Evolutionary conservation across 2,888 invertebrate species (phyloP), one percentile per base, ranked within the genome.

Genomic region (Andrena praecox): DNA sequence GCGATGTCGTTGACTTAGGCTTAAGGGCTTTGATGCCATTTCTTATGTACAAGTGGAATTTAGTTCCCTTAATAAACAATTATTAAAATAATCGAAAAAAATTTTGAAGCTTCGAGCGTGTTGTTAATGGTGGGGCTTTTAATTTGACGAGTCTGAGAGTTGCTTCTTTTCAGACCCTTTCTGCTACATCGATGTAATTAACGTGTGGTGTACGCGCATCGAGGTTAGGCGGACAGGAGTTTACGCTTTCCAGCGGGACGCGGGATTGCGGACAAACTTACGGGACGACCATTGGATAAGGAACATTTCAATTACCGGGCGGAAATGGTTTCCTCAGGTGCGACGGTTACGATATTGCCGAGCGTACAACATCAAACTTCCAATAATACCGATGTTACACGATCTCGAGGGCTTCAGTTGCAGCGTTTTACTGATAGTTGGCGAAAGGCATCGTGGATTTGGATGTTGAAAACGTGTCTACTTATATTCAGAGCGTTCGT

Each of bases 251-350:
- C 88, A 82, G 80, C 67, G 80, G 67, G 82, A 70, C 73, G 70
- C 50, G 70, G 67, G 73, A 52, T 52, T 27, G 68, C 54, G 82
- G 68, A 62, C 70, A 71, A 78, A 84, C 78, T 83, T 72, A 69
- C 68, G 68, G 27, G 62, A 83, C 62, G 78, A 66, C 56, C 77
- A 77, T 54, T 68, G 71, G 84, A 85, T 78, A 86, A 87, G 87
- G 87, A 90, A 89, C 90, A 88, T 93, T 92, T 93, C 93, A 92
- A 93, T 93, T 92, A 93, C 92, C 90, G 86, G 87, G 75, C 90
- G 93, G 93, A 93, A 93, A 93, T 92, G 91, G 92, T 89, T 92
- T 92, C 89, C 90, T 89, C 89, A 92, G 91, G 89, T 91, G 91
- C 84, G 50, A 71, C 82, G 90, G 90, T 88, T 88, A 90, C 83